Evolutionary conservation across 2,113 vertebrate species (phyloP).

Genomic region (Tetrao urogallus): DNA sequence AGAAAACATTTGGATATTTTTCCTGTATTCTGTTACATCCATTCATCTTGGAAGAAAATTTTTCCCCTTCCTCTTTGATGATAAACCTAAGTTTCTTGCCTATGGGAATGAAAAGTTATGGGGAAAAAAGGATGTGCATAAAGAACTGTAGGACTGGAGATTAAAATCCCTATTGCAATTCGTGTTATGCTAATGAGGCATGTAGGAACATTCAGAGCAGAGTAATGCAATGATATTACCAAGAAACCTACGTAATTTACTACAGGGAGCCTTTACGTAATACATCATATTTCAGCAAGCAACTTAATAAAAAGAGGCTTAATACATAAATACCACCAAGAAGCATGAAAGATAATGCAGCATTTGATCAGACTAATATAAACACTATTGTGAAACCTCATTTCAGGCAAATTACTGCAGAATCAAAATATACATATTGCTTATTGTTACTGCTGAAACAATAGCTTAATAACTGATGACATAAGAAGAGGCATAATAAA

Average conservation of each 20-base stretch:
- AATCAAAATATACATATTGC: conserved; percentile 8
- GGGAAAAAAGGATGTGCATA: conserved; percentile 13
- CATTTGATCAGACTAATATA: conserved; percentile 50
- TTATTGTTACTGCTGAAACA: conserved; percentile 35
- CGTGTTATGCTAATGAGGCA: conserved; percentile 49
- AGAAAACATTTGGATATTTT: neutral
- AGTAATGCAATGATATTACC: conserved; percentile 39
- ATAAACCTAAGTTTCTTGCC: conserved; percentile 2
- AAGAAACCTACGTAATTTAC: conserved; percentile 50
- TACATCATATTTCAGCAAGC: conserved; percentile 51
- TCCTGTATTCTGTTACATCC: neutral
- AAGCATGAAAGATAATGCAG: neutral
- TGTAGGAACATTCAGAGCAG: conserved; percentile 18
- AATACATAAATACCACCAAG: conserved; percentile 44
- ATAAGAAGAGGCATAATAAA: conserved; percentile 16
- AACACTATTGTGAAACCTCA: conserved; percentile 37
- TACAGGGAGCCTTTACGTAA: conserved; percentile 50
- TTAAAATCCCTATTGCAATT: conserved; percentile 46
- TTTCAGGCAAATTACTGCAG: conserved; percentile 23
- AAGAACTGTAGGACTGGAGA: conserved; percentile 3
- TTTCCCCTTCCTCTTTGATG: neutral
- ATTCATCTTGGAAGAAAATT: neutral
- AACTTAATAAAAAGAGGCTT: conserved; percentile 69
- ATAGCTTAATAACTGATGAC: conserved; percentile 30
- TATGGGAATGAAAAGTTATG: conserved; percentile 17